These are phyloP conservation scores for Montipora cactus DNA, from an alignment of 64 coral and sea anemone species.

Conservation along the genomic window DNA sequence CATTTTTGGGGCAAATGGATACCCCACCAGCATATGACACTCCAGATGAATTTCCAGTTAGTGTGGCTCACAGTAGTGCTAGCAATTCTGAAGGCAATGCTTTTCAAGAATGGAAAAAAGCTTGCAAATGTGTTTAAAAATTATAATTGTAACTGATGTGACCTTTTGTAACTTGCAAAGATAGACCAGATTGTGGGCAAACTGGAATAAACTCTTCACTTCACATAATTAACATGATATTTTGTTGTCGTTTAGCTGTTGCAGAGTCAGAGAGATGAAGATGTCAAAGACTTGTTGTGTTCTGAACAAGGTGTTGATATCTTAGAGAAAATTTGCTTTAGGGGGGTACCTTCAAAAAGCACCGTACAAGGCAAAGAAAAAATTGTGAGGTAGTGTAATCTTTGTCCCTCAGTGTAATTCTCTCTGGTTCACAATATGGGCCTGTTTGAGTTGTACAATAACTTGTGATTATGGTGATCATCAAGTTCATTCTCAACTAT, in stretches of 20 bases:
- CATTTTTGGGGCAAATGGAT: not conserved
- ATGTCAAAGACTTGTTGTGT: slow-evolving; percentile 41
- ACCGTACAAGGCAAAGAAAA: slow-evolving; percentile 43
- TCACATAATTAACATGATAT: not conserved
- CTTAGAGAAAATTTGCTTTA: slow-evolving; percentile 37
- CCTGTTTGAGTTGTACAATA: too few relatives aligned
- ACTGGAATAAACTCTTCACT: not conserved
- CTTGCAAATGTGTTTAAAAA: not conserved
- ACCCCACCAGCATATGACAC: not conserved
- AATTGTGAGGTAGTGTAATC: not conserved
- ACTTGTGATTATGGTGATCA: too few relatives aligned
- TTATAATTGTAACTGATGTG: not conserved
- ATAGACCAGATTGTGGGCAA: not conserved
- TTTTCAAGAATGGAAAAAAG: not conserved
- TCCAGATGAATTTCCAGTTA: too few relatives aligned
- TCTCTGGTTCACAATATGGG: too few relatives aligned
- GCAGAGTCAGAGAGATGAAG: slow-evolving; percentile 35
- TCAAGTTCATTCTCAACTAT: too few relatives aligned
- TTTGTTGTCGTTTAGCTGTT: slow-evolving; percentile 37
- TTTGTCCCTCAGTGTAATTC: too few relatives aligned
- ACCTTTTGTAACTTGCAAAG: not conserved
- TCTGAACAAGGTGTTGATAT: slow-evolving; percentile 66
- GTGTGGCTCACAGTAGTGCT: too few relatives aligned
- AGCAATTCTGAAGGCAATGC: too few relatives aligned
- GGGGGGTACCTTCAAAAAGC: slow-evolving; percentile 55